Conservation (phyloP, 2,113 vertebrate species). For the Chamaea fasciata region DNA sequence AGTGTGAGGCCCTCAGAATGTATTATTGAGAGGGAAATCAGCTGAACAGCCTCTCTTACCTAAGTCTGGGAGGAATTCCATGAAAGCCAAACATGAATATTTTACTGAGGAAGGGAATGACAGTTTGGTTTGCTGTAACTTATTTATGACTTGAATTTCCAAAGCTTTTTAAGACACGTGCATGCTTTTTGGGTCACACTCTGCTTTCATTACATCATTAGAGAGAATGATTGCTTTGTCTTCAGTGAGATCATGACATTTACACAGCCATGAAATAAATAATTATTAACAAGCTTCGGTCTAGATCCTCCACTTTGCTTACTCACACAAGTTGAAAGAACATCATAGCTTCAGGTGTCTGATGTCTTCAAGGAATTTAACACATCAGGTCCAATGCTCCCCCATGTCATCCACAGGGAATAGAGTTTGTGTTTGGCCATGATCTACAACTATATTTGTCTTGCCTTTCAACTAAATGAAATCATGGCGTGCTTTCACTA, state of each 20-base stretch:
- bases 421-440: neutral
- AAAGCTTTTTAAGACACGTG: neutral
- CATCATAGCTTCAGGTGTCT: neutral
- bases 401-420: neutral
- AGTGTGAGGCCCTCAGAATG: neutral
- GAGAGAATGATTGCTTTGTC: neutral
- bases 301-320: neutral
- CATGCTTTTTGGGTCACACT: constrained; percentile 17
- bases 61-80: constrained; percentile 24
- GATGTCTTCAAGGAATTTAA: neutral
- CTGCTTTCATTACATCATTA: neutral
- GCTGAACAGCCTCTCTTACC: neutral
- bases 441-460: constrained; percentile 19
- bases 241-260: neutral
- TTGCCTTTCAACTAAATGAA: constrained; percentile 25
- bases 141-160: constrained; percentile 49
- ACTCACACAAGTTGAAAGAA: neutral
- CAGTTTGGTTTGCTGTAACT: constrained; percentile 19
- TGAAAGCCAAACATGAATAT: constrained; percentile 55
- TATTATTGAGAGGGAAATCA: constrained; percentile 26
- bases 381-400: neutral
- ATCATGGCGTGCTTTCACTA: constrained; percentile 23
- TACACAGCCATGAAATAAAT: neutral
- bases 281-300: neutral
- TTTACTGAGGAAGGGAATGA: constrained; percentile 5